Conservation (phyloP, 2,113 vertebrate species). For the Diadophis punctatus region DNA sequence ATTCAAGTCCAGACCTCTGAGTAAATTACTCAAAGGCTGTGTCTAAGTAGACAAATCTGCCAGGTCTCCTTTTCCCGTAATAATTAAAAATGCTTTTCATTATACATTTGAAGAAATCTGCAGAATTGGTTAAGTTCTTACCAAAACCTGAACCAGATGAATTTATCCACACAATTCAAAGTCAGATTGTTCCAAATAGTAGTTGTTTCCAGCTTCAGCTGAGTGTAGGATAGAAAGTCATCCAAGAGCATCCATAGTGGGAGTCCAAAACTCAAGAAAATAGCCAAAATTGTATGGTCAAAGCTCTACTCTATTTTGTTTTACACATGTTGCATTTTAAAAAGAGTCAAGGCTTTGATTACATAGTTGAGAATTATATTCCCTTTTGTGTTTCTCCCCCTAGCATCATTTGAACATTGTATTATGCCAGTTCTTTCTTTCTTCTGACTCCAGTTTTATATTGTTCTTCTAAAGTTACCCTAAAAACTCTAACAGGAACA, state of each 20-base stretch:
- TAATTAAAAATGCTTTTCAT: not conserved
- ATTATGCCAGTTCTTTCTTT: not conserved
- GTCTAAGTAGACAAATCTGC: not conserved
- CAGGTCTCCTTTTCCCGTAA: not conserved
- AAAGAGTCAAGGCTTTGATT: not conserved
- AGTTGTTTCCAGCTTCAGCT: not conserved
- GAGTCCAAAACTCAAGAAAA: not conserved
- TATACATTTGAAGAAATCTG: not conserved
- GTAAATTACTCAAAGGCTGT: not conserved
- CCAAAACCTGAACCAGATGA: not conserved
- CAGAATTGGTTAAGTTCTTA: not conserved
- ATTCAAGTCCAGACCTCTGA: not conserved
- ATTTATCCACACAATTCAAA: not conserved
- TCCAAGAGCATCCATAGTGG: not conserved
- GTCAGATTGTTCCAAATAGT: not conserved
- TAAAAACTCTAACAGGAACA: not conserved
- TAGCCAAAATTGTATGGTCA: not conserved
- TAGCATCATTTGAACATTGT: not conserved
- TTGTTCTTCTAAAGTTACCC: not conserved
- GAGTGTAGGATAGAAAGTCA: not conserved
- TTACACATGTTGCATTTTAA: not conserved
- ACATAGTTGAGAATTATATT: not conserved
- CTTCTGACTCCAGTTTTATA: not conserved
- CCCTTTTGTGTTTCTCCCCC: not conserved
- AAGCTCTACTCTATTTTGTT: not conserved